These are phyloP conservation scores for Sminthopsis crassicaudata DNA, from an alignment of 2,113 vertebrate species.

Conservation along the genomic window DNA sequence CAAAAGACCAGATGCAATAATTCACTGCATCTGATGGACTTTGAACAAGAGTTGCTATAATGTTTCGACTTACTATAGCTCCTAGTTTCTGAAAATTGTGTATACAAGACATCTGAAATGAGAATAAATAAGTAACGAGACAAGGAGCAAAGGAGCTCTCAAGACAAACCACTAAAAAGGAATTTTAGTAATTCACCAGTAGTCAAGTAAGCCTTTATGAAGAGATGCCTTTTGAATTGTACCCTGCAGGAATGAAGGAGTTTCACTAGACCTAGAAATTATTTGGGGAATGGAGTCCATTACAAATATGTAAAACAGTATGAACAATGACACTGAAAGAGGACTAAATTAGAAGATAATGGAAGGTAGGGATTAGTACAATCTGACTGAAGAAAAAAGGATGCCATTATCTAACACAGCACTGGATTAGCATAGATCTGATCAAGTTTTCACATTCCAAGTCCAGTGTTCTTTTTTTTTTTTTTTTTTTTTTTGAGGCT, in stretches of 20 bases:
- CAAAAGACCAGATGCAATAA: background rate
- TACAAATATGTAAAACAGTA: background rate
- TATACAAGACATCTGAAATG: background rate
- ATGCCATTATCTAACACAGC: background rate
- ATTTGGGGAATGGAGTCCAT: background rate
- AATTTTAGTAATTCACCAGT: background rate
- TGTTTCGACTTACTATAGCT: background rate
- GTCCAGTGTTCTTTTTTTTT: too few species aligned
- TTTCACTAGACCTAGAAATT: background rate
- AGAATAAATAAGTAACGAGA: background rate
- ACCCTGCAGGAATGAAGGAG: background rate
- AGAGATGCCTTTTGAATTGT: background rate
- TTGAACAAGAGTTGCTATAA: background rate
- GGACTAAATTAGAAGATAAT: background rate
- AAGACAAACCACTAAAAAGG: background rate
- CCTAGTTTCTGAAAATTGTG: background rate
- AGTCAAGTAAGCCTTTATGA: background rate
- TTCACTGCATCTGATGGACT: background rate
- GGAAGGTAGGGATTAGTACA: background rate
- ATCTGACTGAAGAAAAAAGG: background rate
- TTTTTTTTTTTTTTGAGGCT: too few species aligned
- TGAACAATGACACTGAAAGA: background rate
- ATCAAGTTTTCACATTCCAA: background rate
- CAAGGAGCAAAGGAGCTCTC: background rate
- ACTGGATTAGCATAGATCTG: background rate